A percentile compares a stretch with the other conserved stretches of the same genome.
Evolutionary conservation across 2,888 invertebrate genomes (phyloP).

Genomic region (Agrochola macilenta): DNA sequence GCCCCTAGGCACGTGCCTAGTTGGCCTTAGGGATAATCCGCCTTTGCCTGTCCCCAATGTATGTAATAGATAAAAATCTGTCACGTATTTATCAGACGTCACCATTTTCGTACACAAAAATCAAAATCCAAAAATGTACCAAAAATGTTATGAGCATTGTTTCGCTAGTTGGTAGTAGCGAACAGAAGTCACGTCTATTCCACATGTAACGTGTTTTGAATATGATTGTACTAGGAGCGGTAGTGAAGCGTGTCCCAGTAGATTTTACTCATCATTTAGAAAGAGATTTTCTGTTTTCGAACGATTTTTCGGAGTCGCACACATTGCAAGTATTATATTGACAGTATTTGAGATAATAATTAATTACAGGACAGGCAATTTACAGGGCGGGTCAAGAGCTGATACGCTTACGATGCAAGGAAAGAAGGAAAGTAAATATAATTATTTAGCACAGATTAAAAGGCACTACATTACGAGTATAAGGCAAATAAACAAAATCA

Average conservation of each 20-base stretch:
- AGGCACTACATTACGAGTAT: too few relatives aligned
- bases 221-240: conserved; percentile 33
- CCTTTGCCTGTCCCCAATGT: too few relatives aligned
- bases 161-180: conserved; percentile 38
- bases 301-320: not conserved
- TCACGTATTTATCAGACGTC: not conserved
- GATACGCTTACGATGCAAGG: not conserved
- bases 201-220: conserved; percentile 61
- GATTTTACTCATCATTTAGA: conserved; percentile 45
- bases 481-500: too few relatives aligned
- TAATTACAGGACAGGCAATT: not conserved
- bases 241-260: conserved; percentile 24
- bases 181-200: conserved; percentile 59
- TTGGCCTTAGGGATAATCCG: too few relatives aligned
- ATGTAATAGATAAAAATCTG: too few relatives aligned
- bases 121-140: conserved; percentile 25
- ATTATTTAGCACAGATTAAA: too few relatives aligned
- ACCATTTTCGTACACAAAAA: not conserved
- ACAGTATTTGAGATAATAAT: not conserved
- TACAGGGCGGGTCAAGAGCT: too few relatives aligned
- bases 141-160: conserved; percentile 45
- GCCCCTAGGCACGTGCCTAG: too few relatives aligned
- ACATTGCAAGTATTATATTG: too few relatives aligned
- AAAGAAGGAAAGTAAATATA: too few relatives aligned
- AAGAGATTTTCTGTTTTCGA: conserved; percentile 16